Base-by-base conservation (phyloP, 2,888 invertebrate genomes). In the Tenthredo notha region DNA sequence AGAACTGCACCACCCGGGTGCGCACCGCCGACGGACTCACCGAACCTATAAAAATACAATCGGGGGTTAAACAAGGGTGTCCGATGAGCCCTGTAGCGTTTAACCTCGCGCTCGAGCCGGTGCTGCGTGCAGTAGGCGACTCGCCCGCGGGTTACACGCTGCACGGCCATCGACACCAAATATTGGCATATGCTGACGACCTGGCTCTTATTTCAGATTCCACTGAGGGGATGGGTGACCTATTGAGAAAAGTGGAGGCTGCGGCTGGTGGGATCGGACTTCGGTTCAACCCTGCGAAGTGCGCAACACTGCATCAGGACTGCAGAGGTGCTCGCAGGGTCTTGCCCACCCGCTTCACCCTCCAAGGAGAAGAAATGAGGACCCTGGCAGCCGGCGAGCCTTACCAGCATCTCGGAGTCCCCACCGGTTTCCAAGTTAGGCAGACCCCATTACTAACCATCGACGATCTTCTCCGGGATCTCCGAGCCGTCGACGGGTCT, bases 51-150 rank as follows among this genome's bases (percentile, higher is more conserved):
- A 33, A 50, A 0, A 85, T 90, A 33, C 40, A 70, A 0, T 84
- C 89, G 3, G 92, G 92, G 2, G 91, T 93, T 85, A 87, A 89
- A 1, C 91, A 92, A 87, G 93, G 92, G 5, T 89, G 89, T 83
- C 92, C 93, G 1, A 84, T 91, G 0, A 91, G 90, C 80, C 91
- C 91, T 0, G 88, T 92, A 3, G 43, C 92, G 0, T 92, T 93
- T 86, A 91, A 92, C 86, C 85, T 93, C 5, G 87, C 88, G 7
- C 84, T 90, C 12, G 91, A 92, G 82, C 89, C 90, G 1, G 61
- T 92, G 12, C 83, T 90, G 1, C 75, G 86, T 0, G 43, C 15
- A 5, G 84, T 85, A 0, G 25, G 33, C 1, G 50, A 61, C n/a
- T 47, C 80, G 4, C 72, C 82, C 2, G 21, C 50, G 54, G 86